Conservation (phyloP, 2,888 invertebrate species). For the Nomada fabriciana region DNA sequence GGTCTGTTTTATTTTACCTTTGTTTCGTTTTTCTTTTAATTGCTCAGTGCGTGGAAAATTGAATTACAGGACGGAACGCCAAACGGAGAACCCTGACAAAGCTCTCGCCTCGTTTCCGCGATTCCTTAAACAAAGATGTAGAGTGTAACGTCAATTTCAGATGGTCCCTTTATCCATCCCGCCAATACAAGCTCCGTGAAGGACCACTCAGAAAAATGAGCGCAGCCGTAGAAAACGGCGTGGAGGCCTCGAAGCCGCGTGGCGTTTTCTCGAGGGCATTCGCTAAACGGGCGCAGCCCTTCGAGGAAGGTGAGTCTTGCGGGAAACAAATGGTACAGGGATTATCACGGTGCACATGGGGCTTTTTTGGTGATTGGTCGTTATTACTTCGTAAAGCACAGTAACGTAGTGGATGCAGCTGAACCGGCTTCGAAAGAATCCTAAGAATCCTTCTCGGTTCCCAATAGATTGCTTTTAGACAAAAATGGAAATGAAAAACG, state of each 20-base stretch:
- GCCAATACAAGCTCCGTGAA: conserved; percentile 62
- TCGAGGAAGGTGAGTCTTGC: conserved; percentile 81
- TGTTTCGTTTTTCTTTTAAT: background rate
- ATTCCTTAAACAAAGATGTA: conserved; percentile 25
- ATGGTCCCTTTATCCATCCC: conserved; percentile 62
- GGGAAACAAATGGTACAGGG: conserved; percentile 43
- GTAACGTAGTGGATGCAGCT: conserved; percentile 7
- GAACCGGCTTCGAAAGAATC: background rate
- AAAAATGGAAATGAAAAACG: background rate
- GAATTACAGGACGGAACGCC: background rate
- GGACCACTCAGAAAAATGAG: conserved; percentile 75
- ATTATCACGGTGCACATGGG: conserved; percentile 48
- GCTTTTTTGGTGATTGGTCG: conserved; percentile 60
- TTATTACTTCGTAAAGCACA: conserved; percentile 31
- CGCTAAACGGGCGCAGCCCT: conserved; percentile 81
- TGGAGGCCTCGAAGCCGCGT: conserved; percentile 78
- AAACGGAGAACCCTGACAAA: conserved; percentile 6
- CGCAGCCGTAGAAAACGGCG: conserved; percentile 78
- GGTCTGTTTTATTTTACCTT: too few relatives aligned
- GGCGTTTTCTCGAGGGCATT: conserved; percentile 81
- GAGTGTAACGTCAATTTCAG: conserved; percentile 71
- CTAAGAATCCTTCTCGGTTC: background rate
- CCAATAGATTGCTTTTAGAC: conserved; percentile 3
- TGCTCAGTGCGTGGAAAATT: background rate
- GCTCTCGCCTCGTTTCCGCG: background rate